Conservation (phyloP, 2,888 invertebrate species). For the Dioctria linearis region DNA sequence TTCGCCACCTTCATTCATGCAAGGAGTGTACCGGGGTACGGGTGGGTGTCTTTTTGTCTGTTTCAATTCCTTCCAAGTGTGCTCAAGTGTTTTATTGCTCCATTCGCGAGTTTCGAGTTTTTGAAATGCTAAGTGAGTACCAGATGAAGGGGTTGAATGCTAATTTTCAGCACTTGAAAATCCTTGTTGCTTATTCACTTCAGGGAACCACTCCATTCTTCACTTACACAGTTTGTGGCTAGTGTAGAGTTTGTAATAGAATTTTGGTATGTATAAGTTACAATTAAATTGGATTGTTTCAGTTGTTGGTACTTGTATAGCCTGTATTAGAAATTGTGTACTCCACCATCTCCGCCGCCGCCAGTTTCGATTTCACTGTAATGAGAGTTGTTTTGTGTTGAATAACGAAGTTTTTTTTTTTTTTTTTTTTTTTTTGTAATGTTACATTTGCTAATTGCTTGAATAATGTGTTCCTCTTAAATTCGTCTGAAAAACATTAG, state of each 20-base stretch:
- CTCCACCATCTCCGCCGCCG: too few relatives aligned
- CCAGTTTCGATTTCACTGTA: too few relatives aligned
- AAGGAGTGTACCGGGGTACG: not conserved
- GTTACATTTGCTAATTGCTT: too few relatives aligned
- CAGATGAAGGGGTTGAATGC: constrained; percentile 45
- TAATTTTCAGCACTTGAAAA: constrained; percentile 40
- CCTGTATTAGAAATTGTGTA: too few relatives aligned
- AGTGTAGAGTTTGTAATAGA: constrained; percentile 22
- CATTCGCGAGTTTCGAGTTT: constrained; percentile 48
- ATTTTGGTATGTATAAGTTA: constrained; percentile 17
- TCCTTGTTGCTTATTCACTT: constrained; percentile 47
- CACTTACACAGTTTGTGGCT: not conserved
- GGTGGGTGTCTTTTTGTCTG: constrained; percentile 43
- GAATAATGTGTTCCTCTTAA: too few relatives aligned
- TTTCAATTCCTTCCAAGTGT: constrained; percentile 49
- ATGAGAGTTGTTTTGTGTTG: too few relatives aligned
- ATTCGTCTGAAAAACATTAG: too few relatives aligned
- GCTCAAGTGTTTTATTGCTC: constrained; percentile 49
- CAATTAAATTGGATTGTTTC: constrained; percentile 36
- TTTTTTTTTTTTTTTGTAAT: too few relatives aligned
- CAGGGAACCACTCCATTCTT: not conserved
- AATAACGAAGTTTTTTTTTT: too few relatives aligned
- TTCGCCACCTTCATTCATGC: constrained; percentile 4
- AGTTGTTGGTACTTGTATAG: not conserved
- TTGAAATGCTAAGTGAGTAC: constrained; percentile 49